Evolutionary conservation across 2,888 invertebrate genomes (phyloP), one percentile per base, ranked within the genome.

Genomic region (Carabus problematicus): DNA sequence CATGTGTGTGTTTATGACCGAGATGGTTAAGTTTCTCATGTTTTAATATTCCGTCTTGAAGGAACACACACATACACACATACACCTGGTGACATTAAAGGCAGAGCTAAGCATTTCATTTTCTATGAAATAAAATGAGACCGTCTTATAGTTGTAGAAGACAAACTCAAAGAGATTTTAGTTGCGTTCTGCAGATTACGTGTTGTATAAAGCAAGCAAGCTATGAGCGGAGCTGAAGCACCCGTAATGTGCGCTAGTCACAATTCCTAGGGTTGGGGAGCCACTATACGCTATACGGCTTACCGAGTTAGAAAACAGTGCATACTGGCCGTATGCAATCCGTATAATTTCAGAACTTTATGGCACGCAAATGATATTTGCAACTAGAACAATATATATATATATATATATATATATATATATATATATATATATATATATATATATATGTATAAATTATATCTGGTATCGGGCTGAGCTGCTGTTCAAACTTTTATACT

Each of bases 101-200:
- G 54, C 52, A 49, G 47, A 62, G 54, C 54, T 63, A 49, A 42
- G 63, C 63, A 63, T 63, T 63, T 63, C 63, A 63, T 52, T 52
- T 54, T 52, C 54, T 54, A 40, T 52, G 19, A 63, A 63, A 63
- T 63, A 63, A 63, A 63, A 63, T 54, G 52, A 54, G 19, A 63
- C 52, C 54, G 63, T 62, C 63, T 63, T 63, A 63, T 42, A 63
- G 63, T 63, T 41, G 16, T 41, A 49, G 45, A 61, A 61, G 61
- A 63, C 63, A 63, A 63, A 63, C 63, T 63, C 54, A 61, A 61
- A 63, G 63, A 63, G 63, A 54, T 63, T 63, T 63, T 29, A 54
- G 54, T 42, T 63, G 61, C 47, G 61, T 47, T 61, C 39, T 61
- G 49, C 60, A 42, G 43, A 60, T 60, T 42, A 42, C 60, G 60